Evolutionary conservation across 64 coral and sea anemone genomes (phyloP).

Genomic region (Pachyseris speciosa): DNA sequence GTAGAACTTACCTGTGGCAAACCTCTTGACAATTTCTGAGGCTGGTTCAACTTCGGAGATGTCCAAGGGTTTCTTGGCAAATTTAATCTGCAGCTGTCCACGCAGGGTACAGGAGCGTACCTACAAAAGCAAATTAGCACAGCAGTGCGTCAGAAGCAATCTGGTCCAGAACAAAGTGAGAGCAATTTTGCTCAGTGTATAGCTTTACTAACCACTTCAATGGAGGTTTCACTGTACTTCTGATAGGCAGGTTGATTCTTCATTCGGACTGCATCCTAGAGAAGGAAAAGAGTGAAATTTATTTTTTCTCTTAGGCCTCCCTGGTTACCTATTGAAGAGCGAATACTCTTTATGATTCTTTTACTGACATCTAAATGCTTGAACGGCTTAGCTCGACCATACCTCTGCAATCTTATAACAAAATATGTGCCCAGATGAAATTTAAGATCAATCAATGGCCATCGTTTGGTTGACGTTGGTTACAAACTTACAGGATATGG

Average conservation of each 20-base stretch:
- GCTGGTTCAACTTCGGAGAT: constrained; percentile 94
- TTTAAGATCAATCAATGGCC: too few species aligned
- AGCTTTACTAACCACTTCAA: constrained; percentile 64
- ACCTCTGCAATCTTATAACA: too few species aligned
- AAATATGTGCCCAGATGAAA: too few species aligned
- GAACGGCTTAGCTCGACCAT: too few species aligned
- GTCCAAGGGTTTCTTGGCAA: constrained; percentile 75
- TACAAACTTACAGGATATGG: too few species aligned
- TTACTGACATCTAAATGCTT: too few species aligned
- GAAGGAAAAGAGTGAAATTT: background rate
- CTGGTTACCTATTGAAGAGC: background rate
- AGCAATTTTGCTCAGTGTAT: too few species aligned
- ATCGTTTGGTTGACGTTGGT: too few species aligned
- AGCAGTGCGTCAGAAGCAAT: too few species aligned
- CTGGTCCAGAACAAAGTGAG: too few species aligned
- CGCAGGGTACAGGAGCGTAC: constrained; percentile 96
- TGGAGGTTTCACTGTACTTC: constrained; percentile 80
- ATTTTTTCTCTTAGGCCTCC: background rate
- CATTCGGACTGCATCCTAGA: constrained; percentile 80
- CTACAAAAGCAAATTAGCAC: too few species aligned
- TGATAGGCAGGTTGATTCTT: constrained; percentile 81
- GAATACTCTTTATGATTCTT: too few species aligned
- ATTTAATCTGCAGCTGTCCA: constrained; percentile 93
- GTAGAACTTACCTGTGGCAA: constrained; percentile 69
- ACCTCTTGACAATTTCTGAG: constrained; percentile 91